These are phyloP conservation scores for Drosophila pachea DNA, from an alignment of 1,140 invertebrate genomes.

Conservation along the genomic window DNA sequence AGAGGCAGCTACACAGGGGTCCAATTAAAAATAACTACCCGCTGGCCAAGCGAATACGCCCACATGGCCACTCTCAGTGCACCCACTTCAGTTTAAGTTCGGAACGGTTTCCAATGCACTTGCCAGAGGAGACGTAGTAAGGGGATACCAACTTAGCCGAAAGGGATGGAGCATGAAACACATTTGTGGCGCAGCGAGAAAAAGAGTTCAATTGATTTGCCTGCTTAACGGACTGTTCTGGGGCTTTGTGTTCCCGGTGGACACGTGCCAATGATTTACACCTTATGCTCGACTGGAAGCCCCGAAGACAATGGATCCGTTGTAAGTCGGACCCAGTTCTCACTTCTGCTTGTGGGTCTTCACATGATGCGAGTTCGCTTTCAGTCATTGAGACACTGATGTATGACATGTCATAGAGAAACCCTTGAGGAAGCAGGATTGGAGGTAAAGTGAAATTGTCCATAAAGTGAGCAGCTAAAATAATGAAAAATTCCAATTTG, in stretches of 20 bases:
- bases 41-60: conserved; percentile 41
- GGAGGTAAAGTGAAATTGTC: no score
- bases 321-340: conserved; percentile 42
- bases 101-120: conserved; percentile 47
- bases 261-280: conserved; percentile 55
- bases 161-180: not conserved
- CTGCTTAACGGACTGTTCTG: conserved; percentile 8
- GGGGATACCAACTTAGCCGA: conserved; percentile 30
- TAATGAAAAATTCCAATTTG: not conserved
- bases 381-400: conserved; percentile 33
- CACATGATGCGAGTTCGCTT: conserved; percentile 34
- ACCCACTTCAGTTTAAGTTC: conserved; percentile 43
- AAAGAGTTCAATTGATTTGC: conserved; percentile 38
- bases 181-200: conserved; percentile 20
- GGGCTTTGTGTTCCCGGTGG: conserved; percentile 11
- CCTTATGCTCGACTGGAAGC: conserved; percentile 15
- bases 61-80: conserved; percentile 34
- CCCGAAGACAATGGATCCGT: conserved; percentile 28
- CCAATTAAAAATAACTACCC: conserved; percentile 7
- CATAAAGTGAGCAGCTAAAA: no score
- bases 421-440: no score
- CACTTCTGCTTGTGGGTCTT: conserved; percentile 53
- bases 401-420: not conserved
- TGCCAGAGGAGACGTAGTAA: no score
- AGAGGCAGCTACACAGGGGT: no score